These are phyloP conservation scores for Muschampia plurimacula DNA, from an alignment of 2,888 invertebrate genomes.

Conservation along the genomic window DNA sequence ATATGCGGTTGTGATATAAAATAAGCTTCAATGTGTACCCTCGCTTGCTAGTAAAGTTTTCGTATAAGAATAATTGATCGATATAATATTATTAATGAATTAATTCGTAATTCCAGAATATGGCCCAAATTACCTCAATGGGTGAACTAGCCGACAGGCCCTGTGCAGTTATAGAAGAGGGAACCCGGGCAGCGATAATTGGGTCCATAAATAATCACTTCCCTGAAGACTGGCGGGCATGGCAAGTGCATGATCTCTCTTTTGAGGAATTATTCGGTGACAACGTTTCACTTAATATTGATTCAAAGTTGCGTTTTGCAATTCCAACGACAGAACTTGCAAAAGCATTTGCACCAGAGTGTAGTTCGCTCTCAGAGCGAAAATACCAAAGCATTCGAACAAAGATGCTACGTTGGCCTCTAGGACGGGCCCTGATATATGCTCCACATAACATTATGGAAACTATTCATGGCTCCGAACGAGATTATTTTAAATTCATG, in stretches of 20 bases:
- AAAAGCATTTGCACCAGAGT: background rate
- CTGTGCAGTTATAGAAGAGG: background rate
- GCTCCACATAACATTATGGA: conserved; percentile 1
- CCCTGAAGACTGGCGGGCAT: conserved; percentile 1
- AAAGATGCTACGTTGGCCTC: background rate
- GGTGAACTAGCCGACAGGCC: background rate
- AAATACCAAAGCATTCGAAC: background rate
- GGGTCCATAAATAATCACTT: background rate
- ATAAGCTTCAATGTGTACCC: background rate
- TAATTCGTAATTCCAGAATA: background rate
- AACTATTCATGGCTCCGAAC: background rate
- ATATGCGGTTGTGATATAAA: background rate
- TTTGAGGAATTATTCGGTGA: background rate
- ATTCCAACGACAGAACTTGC: conserved; percentile 1
- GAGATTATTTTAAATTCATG: conserved; percentile 1
- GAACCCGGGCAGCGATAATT: background rate
- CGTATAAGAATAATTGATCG: too few species aligned
- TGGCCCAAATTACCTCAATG: conserved; percentile 1
- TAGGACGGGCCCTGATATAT: background rate
- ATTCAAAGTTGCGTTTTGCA: background rate
- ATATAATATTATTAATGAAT: too few species aligned
- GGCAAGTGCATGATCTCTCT: background rate
- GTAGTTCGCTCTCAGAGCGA: conserved; percentile 1
- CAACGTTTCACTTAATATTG: background rate
- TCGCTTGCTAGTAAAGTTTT: background rate